Percentiles rank a stretch among this genome's conserved stretches.
Evolutionary conservation across 2,797 vertebrate species (phyloP).

Genomic region (Hylomyscus alleni): DNA sequence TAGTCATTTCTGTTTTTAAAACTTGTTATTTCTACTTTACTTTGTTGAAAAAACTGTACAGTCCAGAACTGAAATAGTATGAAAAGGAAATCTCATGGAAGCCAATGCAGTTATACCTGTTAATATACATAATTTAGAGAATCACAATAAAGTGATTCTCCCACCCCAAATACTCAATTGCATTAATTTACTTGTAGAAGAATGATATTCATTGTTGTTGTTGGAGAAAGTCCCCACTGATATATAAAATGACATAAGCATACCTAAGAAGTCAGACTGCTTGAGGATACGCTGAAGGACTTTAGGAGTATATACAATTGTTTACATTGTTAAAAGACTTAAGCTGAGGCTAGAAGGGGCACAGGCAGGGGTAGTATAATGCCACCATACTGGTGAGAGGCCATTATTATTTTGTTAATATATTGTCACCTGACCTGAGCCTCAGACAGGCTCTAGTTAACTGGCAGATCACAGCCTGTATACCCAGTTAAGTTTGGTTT

Average conservation of each 20-base stretch:
- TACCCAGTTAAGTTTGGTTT: background rate
- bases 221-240: background rate
- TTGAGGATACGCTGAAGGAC: background rate
- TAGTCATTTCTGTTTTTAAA: background rate
- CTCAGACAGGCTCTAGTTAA: background rate
- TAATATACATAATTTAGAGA: background rate
- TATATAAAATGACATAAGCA: background rate
- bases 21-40: background rate
- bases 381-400: background rate
- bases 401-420: background rate
- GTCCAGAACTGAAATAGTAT: background rate
- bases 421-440: background rate
- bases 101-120: background rate
- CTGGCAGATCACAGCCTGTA: background rate
- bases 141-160: background rate
- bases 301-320: background rate
- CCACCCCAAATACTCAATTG: background rate
- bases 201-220: background rate
- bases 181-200: background rate
- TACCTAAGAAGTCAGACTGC: background rate
- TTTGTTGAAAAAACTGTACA: background rate
- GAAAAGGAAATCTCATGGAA: background rate
- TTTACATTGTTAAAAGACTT: background rate
- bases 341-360: fast-evolving
- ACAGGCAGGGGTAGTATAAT: too few species aligned